These are phyloP conservation scores for Eristalis arbustorum DNA, from an alignment of 2,888 invertebrate genomes.

Conservation along the genomic window DNA sequence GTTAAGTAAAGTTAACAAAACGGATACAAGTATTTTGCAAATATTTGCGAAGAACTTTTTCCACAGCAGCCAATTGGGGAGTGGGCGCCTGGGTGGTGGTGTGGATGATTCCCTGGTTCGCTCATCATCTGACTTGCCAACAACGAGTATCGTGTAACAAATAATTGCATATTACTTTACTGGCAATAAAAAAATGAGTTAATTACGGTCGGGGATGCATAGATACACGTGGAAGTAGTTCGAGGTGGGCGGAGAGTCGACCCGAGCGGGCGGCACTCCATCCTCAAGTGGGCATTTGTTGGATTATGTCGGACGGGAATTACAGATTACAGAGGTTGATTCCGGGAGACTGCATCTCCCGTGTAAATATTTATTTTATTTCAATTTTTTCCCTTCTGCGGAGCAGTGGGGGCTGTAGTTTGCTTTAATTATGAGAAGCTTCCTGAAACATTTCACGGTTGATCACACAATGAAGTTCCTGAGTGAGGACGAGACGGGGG, in stretches of 20 bases:
- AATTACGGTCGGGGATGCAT: conserved; percentile 49
- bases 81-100: neutral
- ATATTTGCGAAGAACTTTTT: conserved; percentile 70
- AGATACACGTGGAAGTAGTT: conserved; percentile 17
- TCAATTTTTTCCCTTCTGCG: neutral
- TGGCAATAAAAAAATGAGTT: conserved; percentile 67
- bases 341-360: conserved; percentile 54
- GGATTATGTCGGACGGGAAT: conserved; percentile 66
- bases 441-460: conserved; percentile 46
- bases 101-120: neutral
- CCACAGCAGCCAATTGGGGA: conserved; percentile 16
- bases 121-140: conserved; percentile 48
- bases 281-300: conserved; percentile 63
- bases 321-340: conserved; percentile 64
- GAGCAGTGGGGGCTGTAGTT: conserved; percentile 3
- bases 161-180: conserved; percentile 69
- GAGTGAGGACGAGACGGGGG: neutral
- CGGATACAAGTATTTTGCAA: conserved; percentile 71
- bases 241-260: neutral
- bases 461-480: conserved; percentile 44
- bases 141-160: conserved; percentile 68
- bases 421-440: conserved; percentile 42
- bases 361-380: conserved; percentile 45
- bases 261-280: neutral
- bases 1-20: conserved; percentile 71